Evolutionary conservation across 2,113 vertebrate species (phyloP), one percentile per base, ranked within the genome.

Genomic region (Cryptotis parvus): DNA sequence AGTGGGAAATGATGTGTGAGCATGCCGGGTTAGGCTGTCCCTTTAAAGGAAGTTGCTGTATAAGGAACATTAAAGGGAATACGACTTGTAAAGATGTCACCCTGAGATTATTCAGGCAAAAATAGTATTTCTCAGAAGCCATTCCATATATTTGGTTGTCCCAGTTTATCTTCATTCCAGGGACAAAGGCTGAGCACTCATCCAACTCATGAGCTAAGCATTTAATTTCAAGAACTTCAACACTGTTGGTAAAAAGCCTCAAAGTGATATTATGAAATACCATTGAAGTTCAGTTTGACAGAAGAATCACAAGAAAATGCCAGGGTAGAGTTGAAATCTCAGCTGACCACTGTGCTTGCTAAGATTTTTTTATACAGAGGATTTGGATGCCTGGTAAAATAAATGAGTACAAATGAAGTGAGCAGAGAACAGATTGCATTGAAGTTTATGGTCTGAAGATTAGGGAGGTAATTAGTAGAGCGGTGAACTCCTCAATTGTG

Each of bases 391-490:
- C 88, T 95, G 83, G 84, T 89, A 80, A 95, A 94, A 94, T 83
- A 91, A 89, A 90, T 27, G 82, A 78, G 90, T 65, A 66, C 7
- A 27, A 84, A 85, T 87, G 74, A 91, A 82, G 84, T 84, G 90
- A 92, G 83, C 88, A 89, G 86, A 80, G 87, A 92, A 41, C 73
- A 86, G 66, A 70, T 89, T 24, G 4, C 91, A 74, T 94, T 89
- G 94, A 96, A 94, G 91, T 96, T 95, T 96, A 96, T 91, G 92
- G 89, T 90, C 92, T 95, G 83, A 94, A 77, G 86, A 93, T 68
- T 0, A 86, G 83, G 91, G 79, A 90, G 88, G 92, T 93, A 93
- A 94, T 96, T 95, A 86, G 92, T 74, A 72, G 92, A 74, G 76
- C 10, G 5, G 84, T 86, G 86, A 94, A 95, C 91, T 92, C 88